These are phyloP conservation scores for Xiphophorus hellerii DNA, from an alignment of 2,113 vertebrate genomes.

Conservation along the genomic window DNA sequence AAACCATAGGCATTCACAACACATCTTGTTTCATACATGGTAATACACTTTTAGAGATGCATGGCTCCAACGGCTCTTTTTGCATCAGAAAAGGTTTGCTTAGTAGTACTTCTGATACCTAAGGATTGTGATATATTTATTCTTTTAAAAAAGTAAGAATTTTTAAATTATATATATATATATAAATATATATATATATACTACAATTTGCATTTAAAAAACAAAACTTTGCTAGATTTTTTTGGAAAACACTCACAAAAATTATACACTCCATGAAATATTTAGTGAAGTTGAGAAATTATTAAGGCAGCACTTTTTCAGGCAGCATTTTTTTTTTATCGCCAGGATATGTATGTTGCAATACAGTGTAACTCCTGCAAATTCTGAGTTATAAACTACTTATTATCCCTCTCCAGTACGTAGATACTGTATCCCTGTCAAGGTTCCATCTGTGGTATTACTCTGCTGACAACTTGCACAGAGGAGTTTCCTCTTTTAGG, in stretches of 20 bases:
- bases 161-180: too few species aligned
- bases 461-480: constrained; percentile 47
- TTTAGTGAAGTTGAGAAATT: not conserved
- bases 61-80: too few species aligned
- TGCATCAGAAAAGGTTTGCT: too few species aligned
- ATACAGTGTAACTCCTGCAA: not conserved
- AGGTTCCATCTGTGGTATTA: constrained; percentile 32
- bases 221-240: too few species aligned
- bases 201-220: too few species aligned
- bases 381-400: not conserved
- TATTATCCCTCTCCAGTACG: not conserved
- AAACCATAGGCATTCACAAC: too few species aligned
- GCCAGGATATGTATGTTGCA: not conserved
- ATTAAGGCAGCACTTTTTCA: not conserved
- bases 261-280: not conserved
- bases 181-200: too few species aligned
- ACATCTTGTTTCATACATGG: too few species aligned
- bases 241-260: not conserved
- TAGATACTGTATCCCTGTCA: constrained; percentile 15
- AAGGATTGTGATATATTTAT: too few species aligned
- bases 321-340: not conserved
- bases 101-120: too few species aligned
- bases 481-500: constrained; percentile 41
- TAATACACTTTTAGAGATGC: too few species aligned
- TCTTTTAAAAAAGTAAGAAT: too few species aligned